Conservation (phyloP, 64 coral and sea anemone species). For the Actinia tenebrosa region DNA sequence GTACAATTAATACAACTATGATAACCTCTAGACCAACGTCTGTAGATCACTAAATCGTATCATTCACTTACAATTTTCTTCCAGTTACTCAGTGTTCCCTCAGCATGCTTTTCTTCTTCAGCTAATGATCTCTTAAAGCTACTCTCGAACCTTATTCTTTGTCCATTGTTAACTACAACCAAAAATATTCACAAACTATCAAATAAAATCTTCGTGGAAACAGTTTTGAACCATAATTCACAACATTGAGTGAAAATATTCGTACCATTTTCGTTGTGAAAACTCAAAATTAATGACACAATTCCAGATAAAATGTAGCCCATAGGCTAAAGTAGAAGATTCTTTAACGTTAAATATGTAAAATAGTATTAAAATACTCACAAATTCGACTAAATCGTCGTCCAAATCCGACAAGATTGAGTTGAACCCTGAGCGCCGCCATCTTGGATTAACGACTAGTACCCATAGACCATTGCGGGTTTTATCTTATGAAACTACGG, state of each 20-base stretch:
- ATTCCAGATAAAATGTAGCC: neutral
- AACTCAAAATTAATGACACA: neutral
- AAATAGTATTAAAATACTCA: neutral
- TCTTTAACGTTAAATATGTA: neutral
- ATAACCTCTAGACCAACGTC: neutral
- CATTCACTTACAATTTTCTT: slow-evolving; percentile 57
- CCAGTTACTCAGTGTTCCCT: slow-evolving; percentile 49
- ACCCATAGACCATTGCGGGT: neutral
- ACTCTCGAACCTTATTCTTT: slow-evolving; percentile 17
- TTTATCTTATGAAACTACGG: neutral
- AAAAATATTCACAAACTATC: neutral
- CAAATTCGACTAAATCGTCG: slow-evolving; percentile 21
- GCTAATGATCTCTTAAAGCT: neutral
- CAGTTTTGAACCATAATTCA: neutral
- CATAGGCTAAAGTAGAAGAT: neutral
- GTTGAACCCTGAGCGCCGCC: neutral
- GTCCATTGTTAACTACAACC: slow-evolving; percentile 33
- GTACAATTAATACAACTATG: neutral
- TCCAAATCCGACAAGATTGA: neutral
- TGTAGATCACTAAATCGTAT: too few species aligned
- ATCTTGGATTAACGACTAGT: slow-evolving; percentile 25
- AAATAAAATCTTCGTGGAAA: neutral
- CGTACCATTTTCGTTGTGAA: neutral
- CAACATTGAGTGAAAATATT: too few species aligned
- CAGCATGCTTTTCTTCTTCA: slow-evolving; percentile 59